Percentiles rank a stretch among this genome's conserved stretches.
These are phyloP conservation scores for Squalus acanthias DNA, from an alignment of 2,797 vertebrate genomes.

Conservation along the genomic window DNA sequence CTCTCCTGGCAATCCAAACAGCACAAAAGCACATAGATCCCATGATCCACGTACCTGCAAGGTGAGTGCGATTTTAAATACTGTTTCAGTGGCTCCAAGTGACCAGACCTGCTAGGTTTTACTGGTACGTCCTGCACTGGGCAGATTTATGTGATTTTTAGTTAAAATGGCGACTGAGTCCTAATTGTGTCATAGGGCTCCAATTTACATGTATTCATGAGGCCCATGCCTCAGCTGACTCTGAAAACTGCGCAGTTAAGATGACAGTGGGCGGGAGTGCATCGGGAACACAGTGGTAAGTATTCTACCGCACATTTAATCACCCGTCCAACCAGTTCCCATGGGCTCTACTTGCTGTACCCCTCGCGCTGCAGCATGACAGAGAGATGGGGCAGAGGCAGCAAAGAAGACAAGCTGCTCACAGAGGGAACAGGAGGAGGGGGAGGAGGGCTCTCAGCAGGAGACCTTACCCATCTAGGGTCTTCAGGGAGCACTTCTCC, in stretches of 20 bases:
- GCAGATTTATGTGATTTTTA: not conserved
- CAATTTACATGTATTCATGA: constrained; percentile 3
- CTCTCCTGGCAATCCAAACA: not conserved
- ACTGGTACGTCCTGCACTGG: not conserved
- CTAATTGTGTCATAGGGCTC: not conserved
- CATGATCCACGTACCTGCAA: not conserved
- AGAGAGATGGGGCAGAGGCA: too few species aligned
- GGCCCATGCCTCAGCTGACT: not conserved
- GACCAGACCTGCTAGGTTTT: not conserved
- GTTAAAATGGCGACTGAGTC: not conserved
- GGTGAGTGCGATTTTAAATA: not conserved
- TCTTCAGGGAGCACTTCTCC: too few species aligned
- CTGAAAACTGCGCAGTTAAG: not conserved
- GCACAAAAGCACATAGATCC: not conserved
- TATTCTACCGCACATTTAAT: not conserved
- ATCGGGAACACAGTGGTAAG: not conserved
- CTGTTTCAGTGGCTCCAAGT: not conserved
- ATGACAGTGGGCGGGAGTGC: too few species aligned
- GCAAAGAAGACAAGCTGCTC: too few species aligned
- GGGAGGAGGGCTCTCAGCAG: too few species aligned
- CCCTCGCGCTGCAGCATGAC: too few species aligned
- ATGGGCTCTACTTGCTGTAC: too few species aligned
- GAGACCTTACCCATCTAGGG: too few species aligned
- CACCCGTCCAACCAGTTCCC: not conserved
- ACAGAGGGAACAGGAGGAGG: too few species aligned